phyloP scores from a whole-genome alignment of 2,888 invertebrate genomes.

The Xestia sexstrigata region DNA sequence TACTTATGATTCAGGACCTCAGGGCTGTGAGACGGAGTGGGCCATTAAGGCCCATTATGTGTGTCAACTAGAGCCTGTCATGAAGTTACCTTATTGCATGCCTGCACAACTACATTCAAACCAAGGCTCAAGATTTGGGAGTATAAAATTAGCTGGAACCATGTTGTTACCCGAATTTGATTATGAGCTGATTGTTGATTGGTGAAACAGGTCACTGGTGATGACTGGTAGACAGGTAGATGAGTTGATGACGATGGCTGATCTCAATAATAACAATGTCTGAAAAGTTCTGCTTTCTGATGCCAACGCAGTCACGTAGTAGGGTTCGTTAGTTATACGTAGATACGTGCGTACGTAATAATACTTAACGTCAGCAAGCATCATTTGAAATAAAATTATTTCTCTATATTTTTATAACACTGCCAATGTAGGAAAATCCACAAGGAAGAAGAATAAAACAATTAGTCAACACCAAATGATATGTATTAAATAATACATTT shows the following conservation, averaged over 20 bases:
- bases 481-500: slow-evolving; percentile 2
- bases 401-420: slow-evolving; percentile 5
- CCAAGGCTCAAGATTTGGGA: background rate
- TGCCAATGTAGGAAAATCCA: slow-evolving; percentile 26
- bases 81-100: background rate
- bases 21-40: too few relatives aligned
- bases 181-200: background rate
- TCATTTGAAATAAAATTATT: background rate
- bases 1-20: too few relatives aligned
- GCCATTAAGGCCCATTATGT: background rate
- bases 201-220: too few relatives aligned
- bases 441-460: slow-evolving; percentile 22
- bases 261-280: too few relatives aligned
- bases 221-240: too few relatives aligned
- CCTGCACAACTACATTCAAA: background rate
- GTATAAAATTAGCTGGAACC: background rate
- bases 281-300: background rate
- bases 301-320: background rate
- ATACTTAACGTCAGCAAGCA: background rate
- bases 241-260: too few relatives aligned
- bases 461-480: slow-evolving; percentile 42
- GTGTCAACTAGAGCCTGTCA: background rate
- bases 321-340: background rate
- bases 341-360: background rate
- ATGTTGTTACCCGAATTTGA: background rate